Base-by-base conservation (phyloP, 2,113 vertebrate genomes). In the Etheostoma spectabile region DNA sequence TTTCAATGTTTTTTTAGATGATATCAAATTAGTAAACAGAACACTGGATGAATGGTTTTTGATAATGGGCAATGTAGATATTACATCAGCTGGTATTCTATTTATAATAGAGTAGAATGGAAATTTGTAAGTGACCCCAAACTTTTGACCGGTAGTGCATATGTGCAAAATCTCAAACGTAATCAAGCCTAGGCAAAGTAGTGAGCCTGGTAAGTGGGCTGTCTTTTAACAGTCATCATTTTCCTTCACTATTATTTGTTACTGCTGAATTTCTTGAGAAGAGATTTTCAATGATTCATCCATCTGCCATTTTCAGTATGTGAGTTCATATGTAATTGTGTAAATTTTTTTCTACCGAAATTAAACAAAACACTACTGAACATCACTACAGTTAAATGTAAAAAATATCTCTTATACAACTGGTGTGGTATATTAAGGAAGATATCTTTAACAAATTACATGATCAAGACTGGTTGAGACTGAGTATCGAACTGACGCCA, bases 231-330 rank as follows among this genome's bases (percentile, higher is more conserved):
- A 79, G 24, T 55, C 42, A 65, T 48, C 35, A 52, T 65, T 49
- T 12, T 35, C 71, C 22, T 72, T 62, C 18, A 3, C 19, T 56
- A 22, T 30, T 42, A 3, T 13, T 24, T 4, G 16, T 6, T 48
- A 24, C 30, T 67, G 42, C n/a, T 62, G 53, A 76, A 80, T 79
- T 89, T 86, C 83, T 79, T 62, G 8, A 79, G 73, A 88, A 91
- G 16, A 61, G 19, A 33, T 13, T 68, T 64, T 48, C 27, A 48
- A 8, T 89, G 79, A 88, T 45, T 86, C 85, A 88, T 79, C 27
- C 0, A 8, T 66, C 22, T 27, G 6, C 5, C 16, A 42, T 27
- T 27, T 21, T 19, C 1, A 42, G 1, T 16, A 8, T 53, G 8
- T 42, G 8, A 51, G 38, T 56, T 1, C 33, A n/a, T 60, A 48